These are phyloP conservation scores for Nemurella pictetii DNA, from an alignment of 2,888 invertebrate genomes.

Conservation along the genomic window DNA sequence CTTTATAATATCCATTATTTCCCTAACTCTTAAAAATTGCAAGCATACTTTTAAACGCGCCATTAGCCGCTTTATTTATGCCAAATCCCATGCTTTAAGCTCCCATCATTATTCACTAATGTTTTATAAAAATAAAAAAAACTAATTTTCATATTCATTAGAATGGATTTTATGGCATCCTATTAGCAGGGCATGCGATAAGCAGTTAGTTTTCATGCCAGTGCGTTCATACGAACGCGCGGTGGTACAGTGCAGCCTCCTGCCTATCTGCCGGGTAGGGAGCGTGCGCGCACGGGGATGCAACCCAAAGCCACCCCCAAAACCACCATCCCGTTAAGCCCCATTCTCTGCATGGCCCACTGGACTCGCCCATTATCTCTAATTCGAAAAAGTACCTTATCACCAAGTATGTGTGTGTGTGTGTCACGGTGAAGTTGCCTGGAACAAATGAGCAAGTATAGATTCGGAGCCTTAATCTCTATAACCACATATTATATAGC, in stretches of 20 bases:
- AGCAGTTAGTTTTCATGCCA: conserved; percentile 33
- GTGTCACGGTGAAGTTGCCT: conserved; percentile 22
- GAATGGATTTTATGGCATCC: conserved; percentile 20
- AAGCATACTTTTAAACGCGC: neutral
- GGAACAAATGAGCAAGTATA: conserved; percentile 40
- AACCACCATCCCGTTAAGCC: neutral
- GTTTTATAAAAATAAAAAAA: conserved; percentile 21
- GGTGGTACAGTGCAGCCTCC: neutral
- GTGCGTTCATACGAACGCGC: conserved; percentile 16
- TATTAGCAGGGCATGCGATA: conserved; percentile 10
- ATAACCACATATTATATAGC: neutral
- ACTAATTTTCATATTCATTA: conserved; percentile 31
- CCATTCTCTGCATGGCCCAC: conserved; percentile 34
- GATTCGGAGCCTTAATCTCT: conserved; percentile 37
- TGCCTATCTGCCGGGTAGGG: neutral
- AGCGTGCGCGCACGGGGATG: no score
- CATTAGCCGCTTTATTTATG: conserved; percentile 8
- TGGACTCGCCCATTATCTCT: conserved; percentile 41
- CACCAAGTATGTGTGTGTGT: conserved; percentile 34
- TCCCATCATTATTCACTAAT: conserved; percentile 4
- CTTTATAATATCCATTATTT: neutral
- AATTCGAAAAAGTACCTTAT: conserved; percentile 40
- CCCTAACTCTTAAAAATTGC: neutral
- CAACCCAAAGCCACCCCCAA: neutral
- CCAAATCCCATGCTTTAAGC: neutral